These are phyloP conservation scores for Neosalanx taihuensis DNA, from an alignment of 2,797 vertebrate genomes.

Conservation along the genomic window DNA sequence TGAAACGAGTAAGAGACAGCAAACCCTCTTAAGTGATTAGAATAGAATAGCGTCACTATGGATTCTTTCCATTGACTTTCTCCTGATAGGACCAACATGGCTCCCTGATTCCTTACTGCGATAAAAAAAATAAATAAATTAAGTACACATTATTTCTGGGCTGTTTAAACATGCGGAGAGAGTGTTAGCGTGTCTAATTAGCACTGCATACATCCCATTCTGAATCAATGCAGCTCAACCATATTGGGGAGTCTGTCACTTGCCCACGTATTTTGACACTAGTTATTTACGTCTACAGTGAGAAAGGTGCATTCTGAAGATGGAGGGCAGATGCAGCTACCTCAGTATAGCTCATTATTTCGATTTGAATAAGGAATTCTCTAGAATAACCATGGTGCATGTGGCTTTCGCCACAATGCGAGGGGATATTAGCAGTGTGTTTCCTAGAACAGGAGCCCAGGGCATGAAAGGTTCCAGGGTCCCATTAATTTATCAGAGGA, in stretches of 20 bases:
- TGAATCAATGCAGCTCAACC: not conserved
- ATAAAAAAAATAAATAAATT: conserved; percentile 23
- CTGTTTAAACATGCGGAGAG: conserved; percentile 21
- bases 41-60: not conserved
- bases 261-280: too few species aligned
- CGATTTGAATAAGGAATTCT: conserved; percentile 22
- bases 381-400: conserved; percentile 8
- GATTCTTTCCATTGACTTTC: not conserved
- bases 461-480: conserved; percentile 50
- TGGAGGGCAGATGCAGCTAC: conserved; percentile 12
- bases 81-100: not conserved
- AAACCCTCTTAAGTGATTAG: not conserved
- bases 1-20: not conserved
- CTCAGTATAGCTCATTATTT: conserved; percentile 21
- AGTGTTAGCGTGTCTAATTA: conserved; percentile 50
- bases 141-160: conserved; percentile 14
- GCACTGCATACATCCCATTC: conserved; percentile 35
- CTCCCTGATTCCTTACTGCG: conserved; percentile 20
- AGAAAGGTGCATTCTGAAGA: conserved; percentile 41
- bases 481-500: conserved; percentile 63
- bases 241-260: too few species aligned
- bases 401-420: conserved; percentile 20
- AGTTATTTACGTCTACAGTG: conserved; percentile 42
- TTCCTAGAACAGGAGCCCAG: conserved; percentile 13
- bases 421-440: conserved; percentile 30